A percentile compares a stretch with the other conserved stretches of the same genome.
phyloP scores from a whole-genome alignment of 2,888 invertebrate species.

The Blera fallax region DNA sequence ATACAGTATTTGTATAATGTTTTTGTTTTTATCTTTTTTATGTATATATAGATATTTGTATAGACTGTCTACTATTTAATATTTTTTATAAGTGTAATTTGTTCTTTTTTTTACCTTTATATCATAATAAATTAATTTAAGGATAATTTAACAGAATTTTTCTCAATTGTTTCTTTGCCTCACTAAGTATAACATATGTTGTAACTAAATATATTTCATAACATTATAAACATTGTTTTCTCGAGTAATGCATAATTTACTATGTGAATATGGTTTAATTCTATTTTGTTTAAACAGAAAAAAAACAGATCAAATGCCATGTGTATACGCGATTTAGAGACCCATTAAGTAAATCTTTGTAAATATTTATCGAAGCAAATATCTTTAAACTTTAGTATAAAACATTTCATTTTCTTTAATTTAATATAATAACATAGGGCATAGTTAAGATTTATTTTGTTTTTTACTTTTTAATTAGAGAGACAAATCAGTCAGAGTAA shows the following conservation, averaged over 20 bases:
- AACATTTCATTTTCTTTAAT: conserved; percentile 4
- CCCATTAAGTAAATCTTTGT: conserved; percentile 10
- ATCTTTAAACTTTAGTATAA: conserved; percentile 39
- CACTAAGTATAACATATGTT: conserved; percentile 25
- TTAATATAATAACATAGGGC: conserved; percentile 23
- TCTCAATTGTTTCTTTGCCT: neutral
- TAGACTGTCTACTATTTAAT: conserved; percentile 59
- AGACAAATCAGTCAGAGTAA: conserved; percentile 65
- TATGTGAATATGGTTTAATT: conserved; percentile 1
- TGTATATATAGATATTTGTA: conserved; percentile 68
- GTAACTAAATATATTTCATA: conserved; percentile 10
- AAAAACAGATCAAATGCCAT: conserved; percentile 12
- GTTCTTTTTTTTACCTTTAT: conserved; percentile 21
- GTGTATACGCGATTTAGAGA: conserved; percentile 26
- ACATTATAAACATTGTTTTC: conserved; percentile 7
- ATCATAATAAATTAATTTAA: conserved; percentile 45
- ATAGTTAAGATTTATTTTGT: neutral
- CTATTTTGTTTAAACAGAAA: neutral
- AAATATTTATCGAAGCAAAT: conserved; percentile 43
- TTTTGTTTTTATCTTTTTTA: conserved; percentile 16
- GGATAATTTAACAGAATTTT: conserved; percentile 53
- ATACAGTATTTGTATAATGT: conserved; percentile 66
- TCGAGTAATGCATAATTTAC: neutral
- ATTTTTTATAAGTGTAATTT: conserved; percentile 37
- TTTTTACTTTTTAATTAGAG: conserved; percentile 37